phyloP scores from a whole-genome alignment of 2,888 invertebrate species.

The Drosophila anomalipes region DNA sequence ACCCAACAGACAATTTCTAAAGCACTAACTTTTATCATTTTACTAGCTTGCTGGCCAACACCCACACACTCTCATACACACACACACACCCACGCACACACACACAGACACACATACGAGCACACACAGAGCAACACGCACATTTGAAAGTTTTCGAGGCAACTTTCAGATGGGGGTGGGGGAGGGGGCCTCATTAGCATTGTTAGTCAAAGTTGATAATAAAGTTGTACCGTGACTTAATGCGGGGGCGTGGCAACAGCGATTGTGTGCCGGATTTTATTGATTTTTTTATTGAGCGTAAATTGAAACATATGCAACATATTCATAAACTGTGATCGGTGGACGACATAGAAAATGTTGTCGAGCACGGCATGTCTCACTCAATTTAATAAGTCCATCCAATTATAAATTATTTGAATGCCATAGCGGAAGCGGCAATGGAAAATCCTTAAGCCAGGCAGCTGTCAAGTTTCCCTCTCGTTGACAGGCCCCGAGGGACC shows the following conservation, averaged over 20 bases:
- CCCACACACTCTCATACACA: slow-evolving; percentile 16
- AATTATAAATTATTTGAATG: slow-evolving; percentile 38
- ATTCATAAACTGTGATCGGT: slow-evolving; percentile 9
- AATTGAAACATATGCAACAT: slow-evolving; percentile 42
- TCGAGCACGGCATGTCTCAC: neutral
- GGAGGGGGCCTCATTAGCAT: slow-evolving; percentile 68
- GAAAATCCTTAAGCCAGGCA: slow-evolving; percentile 22
- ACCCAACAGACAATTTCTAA: slow-evolving; percentile 23
- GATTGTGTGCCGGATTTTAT: slow-evolving; percentile 21
- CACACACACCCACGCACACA: slow-evolving; percentile 5
- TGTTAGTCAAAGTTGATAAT: slow-evolving; percentile 73
- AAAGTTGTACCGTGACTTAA: slow-evolving; percentile 49
- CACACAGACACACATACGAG: slow-evolving; percentile 2
- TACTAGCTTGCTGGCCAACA: slow-evolving; percentile 14
- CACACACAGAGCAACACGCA: slow-evolving; percentile 1
- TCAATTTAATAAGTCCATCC: slow-evolving; percentile 46
- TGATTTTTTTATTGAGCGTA: slow-evolving; percentile 48
- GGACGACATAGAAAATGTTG: slow-evolving; percentile 2
- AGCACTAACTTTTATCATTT: slow-evolving; percentile 61
- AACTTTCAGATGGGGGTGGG: slow-evolving; percentile 55
- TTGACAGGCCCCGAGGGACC: slow-evolving; percentile 5
- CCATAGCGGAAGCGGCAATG: neutral
- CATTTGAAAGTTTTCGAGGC: slow-evolving; percentile 52
- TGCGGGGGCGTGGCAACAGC: slow-evolving; percentile 32
- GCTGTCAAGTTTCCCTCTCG: slow-evolving; percentile 30